phyloP scores from a whole-genome alignment of 2,113 vertebrate species.

The Andinoacara biseriatus region DNA sequence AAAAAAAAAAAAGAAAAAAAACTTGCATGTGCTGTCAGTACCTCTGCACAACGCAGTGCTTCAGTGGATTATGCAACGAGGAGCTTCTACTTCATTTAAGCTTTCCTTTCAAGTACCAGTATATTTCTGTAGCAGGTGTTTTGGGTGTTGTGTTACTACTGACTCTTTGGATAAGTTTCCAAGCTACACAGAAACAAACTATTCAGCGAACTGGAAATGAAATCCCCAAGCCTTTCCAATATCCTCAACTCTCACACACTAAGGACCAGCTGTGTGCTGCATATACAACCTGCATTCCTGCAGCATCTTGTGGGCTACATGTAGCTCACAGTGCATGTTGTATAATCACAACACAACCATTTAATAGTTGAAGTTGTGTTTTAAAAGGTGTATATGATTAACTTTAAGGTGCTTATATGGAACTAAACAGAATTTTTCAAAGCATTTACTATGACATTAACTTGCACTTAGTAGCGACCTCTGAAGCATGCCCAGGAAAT shows the following conservation, averaged over 20 bases:
- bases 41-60: background rate
- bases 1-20: background rate
- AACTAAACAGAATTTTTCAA: background rate
- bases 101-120: conserved; percentile 30
- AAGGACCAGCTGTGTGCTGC: background rate
- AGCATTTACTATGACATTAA: conserved; percentile 13
- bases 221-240: background rate
- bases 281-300: background rate
- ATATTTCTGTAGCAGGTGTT: conserved; percentile 36
- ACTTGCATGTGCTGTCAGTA: background rate
- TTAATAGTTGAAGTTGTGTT: background rate
- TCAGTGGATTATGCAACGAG: conserved; percentile 34
- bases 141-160: conserved; percentile 19
- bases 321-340: background rate
- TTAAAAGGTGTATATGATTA: background rate
- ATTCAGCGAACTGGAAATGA: conserved; percentile 1
- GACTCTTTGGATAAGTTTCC: conserved; percentile 31
- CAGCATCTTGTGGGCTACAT: background rate
- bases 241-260: background rate
- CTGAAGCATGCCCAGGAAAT: conserved; percentile 9
- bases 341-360: background rate
- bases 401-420: background rate
- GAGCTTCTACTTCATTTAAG: conserved; percentile 38
- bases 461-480: background rate
- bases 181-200: conserved; percentile 23